Evolutionary conservation across 2,797 vertebrate species (phyloP), one percentile per base, ranked within the genome.

Genomic region (Rhinophrynus dorsalis): DNA sequence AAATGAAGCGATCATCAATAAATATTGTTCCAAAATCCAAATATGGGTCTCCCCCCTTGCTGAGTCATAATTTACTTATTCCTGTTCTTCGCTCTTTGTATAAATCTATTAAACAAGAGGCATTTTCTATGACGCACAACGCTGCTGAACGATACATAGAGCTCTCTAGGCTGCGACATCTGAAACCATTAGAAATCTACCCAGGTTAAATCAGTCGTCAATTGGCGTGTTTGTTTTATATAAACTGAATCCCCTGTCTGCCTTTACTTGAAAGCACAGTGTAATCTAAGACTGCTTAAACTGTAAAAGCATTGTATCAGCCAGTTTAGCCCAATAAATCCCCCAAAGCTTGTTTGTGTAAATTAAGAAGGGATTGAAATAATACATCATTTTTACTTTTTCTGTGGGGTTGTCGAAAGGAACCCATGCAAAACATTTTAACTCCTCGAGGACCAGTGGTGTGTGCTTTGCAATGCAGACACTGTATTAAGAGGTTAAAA

Each of bases 341-440:
- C 1, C 50, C 63, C 33, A 2, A 56, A 83, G 71, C 67, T 26
- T 61, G 67, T 37, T 54, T 55, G 23, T 51, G 74, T 76, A 78
- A 78, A 74, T 59, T 51, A 71, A 76, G 47, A 74, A 2, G 2
- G 3, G 77, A 62, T 62, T 33, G 52, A 33, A 7, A 56, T 42
- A 67, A 67, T 5, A 1, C 38, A 54, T 64, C 61, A 17, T 58
- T 70, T 66, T 67, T 13, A 2, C 35, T 59, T 5, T 35, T 78
- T 75, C 38, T 40, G 7, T 15, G 5, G 11, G n/a, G 27, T 51
- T 51, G 47, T 51, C 24, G n/a, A 29, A 51, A 27, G 27, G 38
- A 45, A 35, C 57, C 55, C 79, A 42, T 10, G 12, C 29, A 37
- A 35, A 51, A 40, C 62, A 58, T 72, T 64, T n/a, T n/a, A n/a